Conservation (phyloP, 1,140 invertebrate species). For the Teleopsis dalmanni region DNA sequence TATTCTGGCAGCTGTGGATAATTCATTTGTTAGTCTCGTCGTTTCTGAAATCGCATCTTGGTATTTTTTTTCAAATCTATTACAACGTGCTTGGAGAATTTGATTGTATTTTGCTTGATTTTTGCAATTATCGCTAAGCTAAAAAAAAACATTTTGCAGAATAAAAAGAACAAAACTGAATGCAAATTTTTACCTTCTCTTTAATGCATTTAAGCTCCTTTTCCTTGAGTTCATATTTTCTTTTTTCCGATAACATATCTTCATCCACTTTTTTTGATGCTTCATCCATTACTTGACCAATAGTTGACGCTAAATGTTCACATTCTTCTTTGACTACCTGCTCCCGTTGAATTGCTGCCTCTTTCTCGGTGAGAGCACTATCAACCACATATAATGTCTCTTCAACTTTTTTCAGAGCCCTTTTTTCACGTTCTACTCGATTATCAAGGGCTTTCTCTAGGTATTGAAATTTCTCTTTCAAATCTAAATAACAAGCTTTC, state of each 20-base stretch:
- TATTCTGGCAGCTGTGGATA: conserved; percentile 16
- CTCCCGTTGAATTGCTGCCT: conserved; percentile 31
- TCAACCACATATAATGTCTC: conserved; percentile 50
- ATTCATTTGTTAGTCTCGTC: conserved; percentile 19
- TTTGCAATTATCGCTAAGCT: conserved; percentile 36
- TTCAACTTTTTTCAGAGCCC: conserved; percentile 32
- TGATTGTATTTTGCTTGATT: conserved; percentile 18
- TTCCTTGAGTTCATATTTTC: conserved; percentile 51
- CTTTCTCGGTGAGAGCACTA: conserved; percentile 46
- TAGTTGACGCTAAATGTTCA: conserved; percentile 21
- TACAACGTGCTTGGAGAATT: conserved; percentile 21
- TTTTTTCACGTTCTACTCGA: conserved; percentile 10
- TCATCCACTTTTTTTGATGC: conserved; percentile 54
- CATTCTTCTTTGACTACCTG: conserved; percentile 29
- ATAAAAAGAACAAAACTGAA: too few species aligned
- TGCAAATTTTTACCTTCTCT: conserved; percentile 14
- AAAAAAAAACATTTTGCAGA: conserved; percentile 15
- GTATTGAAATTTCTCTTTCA: conserved; percentile 14
- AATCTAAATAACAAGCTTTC: too few species aligned
- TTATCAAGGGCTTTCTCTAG: conserved; percentile 11
- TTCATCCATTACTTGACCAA: conserved; percentile 50
- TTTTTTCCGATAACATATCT: conserved; percentile 48
- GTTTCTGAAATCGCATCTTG: conserved; percentile 20
- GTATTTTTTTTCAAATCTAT: conserved; percentile 22
- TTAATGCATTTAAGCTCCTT: conserved; percentile 26